A percentile compares a stretch with the other conserved stretches of the same genome.
Evolutionary conservation across 1,140 invertebrate species (phyloP).

Genomic region (Tetraneura akinire): DNA sequence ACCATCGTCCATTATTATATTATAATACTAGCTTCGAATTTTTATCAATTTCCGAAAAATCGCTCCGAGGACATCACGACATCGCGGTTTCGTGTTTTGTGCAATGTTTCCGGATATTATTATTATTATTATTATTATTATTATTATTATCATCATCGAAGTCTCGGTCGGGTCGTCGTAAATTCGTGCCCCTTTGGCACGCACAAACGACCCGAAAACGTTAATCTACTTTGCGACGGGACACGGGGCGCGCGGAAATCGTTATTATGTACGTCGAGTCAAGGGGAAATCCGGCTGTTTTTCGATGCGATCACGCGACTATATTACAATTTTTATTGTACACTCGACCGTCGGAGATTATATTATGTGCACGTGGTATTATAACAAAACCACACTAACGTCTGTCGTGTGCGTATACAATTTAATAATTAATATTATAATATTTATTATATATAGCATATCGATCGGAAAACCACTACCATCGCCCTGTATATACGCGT

Average conservation of each 20-base stretch:
- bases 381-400: no score
- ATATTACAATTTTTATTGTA: no score
- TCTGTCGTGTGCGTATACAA: not conserved
- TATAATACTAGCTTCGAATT: no score
- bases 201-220: not conserved
- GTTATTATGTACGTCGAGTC: not conserved
- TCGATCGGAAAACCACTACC: not conserved
- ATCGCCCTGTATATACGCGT: not conserved
- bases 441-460: no score
- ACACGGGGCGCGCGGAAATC: not conserved
- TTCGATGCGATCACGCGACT: conserved; percentile 4
- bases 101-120: not conserved
- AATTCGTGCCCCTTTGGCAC: not conserved
- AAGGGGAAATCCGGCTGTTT: conserved; percentile 15
- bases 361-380: not conserved
- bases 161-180: not conserved
- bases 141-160: not conserved
- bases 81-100: no score
- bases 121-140: not conserved
- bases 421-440: no score
- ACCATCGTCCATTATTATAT: no score
- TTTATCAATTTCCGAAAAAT: no score
- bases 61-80: no score
- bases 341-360: not conserved
- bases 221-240: not conserved